These are phyloP conservation scores for Xanthorhoe designata DNA, from an alignment of 2,888 invertebrate genomes.

Conservation along the genomic window DNA sequence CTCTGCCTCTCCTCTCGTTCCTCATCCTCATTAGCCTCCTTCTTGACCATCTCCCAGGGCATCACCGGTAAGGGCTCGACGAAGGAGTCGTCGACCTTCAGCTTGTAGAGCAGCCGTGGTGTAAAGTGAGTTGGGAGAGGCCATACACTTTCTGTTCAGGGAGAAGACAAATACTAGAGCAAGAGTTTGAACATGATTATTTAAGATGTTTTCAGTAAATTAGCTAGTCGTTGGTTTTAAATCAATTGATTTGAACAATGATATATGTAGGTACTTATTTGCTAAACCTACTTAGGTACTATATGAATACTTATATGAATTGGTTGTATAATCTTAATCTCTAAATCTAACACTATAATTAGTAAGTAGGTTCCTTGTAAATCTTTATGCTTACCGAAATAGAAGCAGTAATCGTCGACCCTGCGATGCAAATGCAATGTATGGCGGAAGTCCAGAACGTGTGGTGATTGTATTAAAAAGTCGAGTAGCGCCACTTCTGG, in stretches of 20 bases:
- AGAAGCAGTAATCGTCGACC: slow-evolving; percentile 75
- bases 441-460: slow-evolving; percentile 68
- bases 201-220: neutral
- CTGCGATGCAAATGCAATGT: slow-evolving; percentile 65
- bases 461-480: slow-evolving; percentile 71
- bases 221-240: too few species aligned
- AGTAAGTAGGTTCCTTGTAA: neutral
- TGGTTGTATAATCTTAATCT: too few species aligned
- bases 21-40: slow-evolving; percentile 63
- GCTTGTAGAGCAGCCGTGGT: slow-evolving; percentile 70
- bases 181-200: neutral
- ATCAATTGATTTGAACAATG: too few species aligned
- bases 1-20: slow-evolving; percentile 58
- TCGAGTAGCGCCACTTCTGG: slow-evolving; percentile 80
- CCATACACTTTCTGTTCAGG: slow-evolving; percentile 67
- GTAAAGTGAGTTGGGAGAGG: slow-evolving; percentile 76
- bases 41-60: slow-evolving; percentile 76
- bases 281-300: too few species aligned
- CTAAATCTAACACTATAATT: neutral
- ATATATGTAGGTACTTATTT: too few species aligned
- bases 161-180: slow-evolving; percentile 3
- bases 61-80: slow-evolving; percentile 78
- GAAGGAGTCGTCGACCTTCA: slow-evolving; percentile 77
- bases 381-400: slow-evolving; percentile 65
- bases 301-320: too few species aligned